A percentile compares a stretch with the other conserved stretches of the same genome.
phyloP scores from a whole-genome alignment of 2,113 vertebrate genomes.

The Amphiprion ocellaris region DNA sequence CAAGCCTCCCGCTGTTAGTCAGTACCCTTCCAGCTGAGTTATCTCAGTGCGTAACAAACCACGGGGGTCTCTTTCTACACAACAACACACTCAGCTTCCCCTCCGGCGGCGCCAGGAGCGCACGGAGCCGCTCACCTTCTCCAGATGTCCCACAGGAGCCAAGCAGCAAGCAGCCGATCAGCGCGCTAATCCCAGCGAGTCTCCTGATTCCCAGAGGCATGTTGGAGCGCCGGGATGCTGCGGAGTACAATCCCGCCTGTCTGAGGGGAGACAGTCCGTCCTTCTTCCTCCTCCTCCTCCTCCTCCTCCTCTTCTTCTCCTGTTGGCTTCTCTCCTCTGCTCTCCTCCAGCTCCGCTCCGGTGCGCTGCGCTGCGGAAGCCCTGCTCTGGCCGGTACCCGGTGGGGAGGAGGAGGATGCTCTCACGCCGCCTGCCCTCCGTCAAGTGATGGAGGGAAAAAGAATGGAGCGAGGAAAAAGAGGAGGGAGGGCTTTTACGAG shows the following conservation, averaged over 20 bases:
- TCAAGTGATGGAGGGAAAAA: slow-evolving; percentile 45
- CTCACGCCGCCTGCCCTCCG: slow-evolving; percentile 45
- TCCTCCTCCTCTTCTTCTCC: slow-evolving; percentile 22
- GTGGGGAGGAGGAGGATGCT: slow-evolving; percentile 35
- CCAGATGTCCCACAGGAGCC: slow-evolving; percentile 69
- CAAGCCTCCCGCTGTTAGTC: too few species aligned
- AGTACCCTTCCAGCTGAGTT: neutral
- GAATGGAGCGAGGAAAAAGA: neutral
- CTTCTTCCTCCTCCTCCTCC: slow-evolving; percentile 33
- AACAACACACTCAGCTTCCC: slow-evolving; percentile 7
- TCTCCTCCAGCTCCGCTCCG: slow-evolving; percentile 66
- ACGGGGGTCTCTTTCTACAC: neutral
- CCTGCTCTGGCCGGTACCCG: slow-evolving; percentile 34
- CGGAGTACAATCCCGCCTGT: slow-evolving; percentile 43
- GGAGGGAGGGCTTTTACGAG: slow-evolving; percentile 8
- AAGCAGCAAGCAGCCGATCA: slow-evolving; percentile 58
- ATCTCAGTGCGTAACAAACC: neutral
- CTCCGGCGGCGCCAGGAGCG: slow-evolving; percentile 18
- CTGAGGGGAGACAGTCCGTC: slow-evolving; percentile 35
- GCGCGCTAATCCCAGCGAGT: slow-evolving; percentile 58
- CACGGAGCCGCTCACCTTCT: slow-evolving; percentile 68
- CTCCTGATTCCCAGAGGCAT: slow-evolving; percentile 60
- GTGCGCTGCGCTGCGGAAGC: slow-evolving; percentile 51
- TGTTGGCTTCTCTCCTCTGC: slow-evolving; percentile 24
- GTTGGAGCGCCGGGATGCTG: slow-evolving; percentile 44